Evolutionary conservation across 2,888 invertebrate species (phyloP), one percentile per base, ranked within the genome.

Genomic region (Andrena marginata): DNA sequence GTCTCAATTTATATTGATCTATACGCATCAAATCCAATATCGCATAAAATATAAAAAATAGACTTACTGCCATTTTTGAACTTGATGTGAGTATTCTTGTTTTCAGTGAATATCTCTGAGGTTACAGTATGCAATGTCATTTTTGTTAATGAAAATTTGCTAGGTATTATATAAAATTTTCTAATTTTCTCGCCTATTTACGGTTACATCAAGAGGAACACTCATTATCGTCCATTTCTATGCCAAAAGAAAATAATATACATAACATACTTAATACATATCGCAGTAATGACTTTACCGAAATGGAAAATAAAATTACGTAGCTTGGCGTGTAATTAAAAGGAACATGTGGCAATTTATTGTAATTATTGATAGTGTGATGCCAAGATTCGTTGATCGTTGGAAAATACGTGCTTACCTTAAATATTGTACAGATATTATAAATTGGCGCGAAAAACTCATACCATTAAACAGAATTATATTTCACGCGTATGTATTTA

Each of bases 91-190:
- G 77, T 71, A 69, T 86, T 80, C 91, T 96, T 95, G 91, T 95
- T 96, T 94, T 97, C 97, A 49, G 95, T 94, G 93, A 97, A 97
- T 91, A 97, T 96, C 95, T 97, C 97, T 31, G 97, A 97, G 60
- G 96, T 96, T 70, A 97, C 96, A 89, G 95, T 96, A 77, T 91
- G 78, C 20, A 71, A 72, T 51, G 78, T 68, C 72, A 78, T 78
- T n/a, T 84, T 79, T 48, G 10, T 4, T 48, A 29, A 49, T 23
- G 10, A 63, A 67, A 69, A 33, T 71, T 8, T 48, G 8, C 48
- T 31, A 42, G 13, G 13, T 42, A 7, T 16, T 51, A 7, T 33
- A 16, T 51, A 23, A 16, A 49, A 60, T 35, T 42, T 10, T 56
- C 13, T 49, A 31, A 51, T 23, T 51, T 56, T 29, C 13, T 26